Conservation (phyloP, 2,888 invertebrate genomes). For the Cephalotes varians region DNA sequence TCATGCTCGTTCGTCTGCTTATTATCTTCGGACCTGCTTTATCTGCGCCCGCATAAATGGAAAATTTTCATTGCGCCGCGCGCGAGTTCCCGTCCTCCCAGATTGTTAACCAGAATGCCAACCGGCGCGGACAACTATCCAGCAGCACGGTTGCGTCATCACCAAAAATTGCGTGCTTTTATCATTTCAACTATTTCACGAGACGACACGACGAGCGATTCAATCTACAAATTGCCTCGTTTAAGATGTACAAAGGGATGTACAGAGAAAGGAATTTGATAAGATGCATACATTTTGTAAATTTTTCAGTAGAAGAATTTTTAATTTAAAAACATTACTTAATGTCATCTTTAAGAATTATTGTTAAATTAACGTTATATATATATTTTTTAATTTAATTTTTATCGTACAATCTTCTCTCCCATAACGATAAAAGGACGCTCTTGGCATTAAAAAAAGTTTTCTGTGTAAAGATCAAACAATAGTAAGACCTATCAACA, state of each 20-base stretch:
- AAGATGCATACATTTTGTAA: background rate
- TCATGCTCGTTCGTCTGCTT: constrained; percentile 54
- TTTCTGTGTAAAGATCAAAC: background rate
- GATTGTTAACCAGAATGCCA: constrained; percentile 35
- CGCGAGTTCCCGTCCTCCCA: background rate
- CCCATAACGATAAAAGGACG: background rate
- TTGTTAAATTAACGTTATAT: background rate
- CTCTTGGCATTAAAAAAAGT: background rate
- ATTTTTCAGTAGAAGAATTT: background rate
- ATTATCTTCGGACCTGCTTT: constrained; percentile 60
- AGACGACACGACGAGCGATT: constrained; percentile 6
- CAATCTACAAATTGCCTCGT: constrained; percentile 18
- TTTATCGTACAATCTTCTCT: background rate
- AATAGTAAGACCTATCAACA: background rate
- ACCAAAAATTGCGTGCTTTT: constrained; percentile 15
- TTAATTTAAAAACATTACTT: background rate
- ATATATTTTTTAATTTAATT: background rate
- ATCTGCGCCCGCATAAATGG: constrained; percentile 53
- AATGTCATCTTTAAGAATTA: too few species aligned
- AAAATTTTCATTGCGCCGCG: constrained; percentile 50
- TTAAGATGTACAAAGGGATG: background rate
- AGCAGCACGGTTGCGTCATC: constrained; percentile 4
- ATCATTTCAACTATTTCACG: constrained; percentile 4
- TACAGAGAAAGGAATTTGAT: too few species aligned
- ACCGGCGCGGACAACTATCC: constrained; percentile 56